These are phyloP conservation scores for Cetoscarus ocellatus DNA, from an alignment of 2,797 vertebrate species.

Conservation along the genomic window DNA sequence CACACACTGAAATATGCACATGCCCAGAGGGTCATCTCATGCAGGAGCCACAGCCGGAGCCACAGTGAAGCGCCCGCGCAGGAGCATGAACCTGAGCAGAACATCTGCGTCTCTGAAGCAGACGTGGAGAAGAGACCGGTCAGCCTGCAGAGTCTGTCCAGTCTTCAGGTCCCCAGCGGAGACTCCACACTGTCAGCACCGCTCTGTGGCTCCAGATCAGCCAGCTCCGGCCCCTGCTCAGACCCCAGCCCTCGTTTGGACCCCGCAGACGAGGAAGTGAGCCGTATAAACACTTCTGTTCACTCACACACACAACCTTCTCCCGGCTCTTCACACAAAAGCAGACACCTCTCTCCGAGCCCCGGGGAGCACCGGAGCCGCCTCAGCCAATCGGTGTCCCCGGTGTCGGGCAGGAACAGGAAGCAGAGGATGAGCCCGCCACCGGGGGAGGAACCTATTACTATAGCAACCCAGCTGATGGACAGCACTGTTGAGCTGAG, in stretches of 20 bases:
- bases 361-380: slow-evolving; percentile 66
- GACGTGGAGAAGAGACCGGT: slow-evolving; percentile 37
- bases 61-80: slow-evolving; percentile 58
- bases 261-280: slow-evolving; percentile 86
- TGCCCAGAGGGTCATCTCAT: slow-evolving; percentile 77
- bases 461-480: slow-evolving; percentile 74
- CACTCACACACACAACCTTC: slow-evolving; percentile 71
- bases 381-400: slow-evolving; percentile 81
- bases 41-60: slow-evolving; percentile 63
- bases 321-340: slow-evolving; percentile 77
- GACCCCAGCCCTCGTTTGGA: slow-evolving; percentile 68
- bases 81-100: slow-evolving; percentile 48
- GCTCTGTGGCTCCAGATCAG: slow-evolving; percentile 28
- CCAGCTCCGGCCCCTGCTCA: background rate
- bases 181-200: slow-evolving; percentile 34
- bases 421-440: slow-evolving; percentile 94
- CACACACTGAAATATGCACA: slow-evolving; percentile 71
- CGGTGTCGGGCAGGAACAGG: slow-evolving; percentile 83
- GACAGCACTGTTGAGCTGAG: slow-evolving; percentile 88
- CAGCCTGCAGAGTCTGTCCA: slow-evolving; percentile 41
- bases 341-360: slow-evolving; percentile 63
- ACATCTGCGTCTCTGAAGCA: slow-evolving; percentile 37
- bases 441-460: slow-evolving; percentile 81
- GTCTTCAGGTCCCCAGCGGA: slow-evolving; percentile 39
- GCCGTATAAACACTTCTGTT: slow-evolving; percentile 84